phyloP scores from a whole-genome alignment of 1,140 invertebrate species.

The Temnothorax curvispinosus region DNA sequence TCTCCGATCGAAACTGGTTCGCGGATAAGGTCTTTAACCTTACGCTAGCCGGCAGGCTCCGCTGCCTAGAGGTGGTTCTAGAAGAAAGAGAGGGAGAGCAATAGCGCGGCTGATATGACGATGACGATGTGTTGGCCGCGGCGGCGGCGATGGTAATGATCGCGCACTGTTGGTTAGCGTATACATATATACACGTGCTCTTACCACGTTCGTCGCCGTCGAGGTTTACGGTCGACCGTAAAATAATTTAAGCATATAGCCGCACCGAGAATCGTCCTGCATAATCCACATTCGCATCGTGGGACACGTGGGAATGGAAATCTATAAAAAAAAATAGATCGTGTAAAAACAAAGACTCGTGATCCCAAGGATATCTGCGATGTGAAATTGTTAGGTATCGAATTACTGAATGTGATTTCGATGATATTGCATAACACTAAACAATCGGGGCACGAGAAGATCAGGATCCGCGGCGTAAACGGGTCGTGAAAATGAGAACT shows the following conservation, averaged over 20 bases:
- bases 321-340: not conserved
- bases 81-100: conserved; percentile 4
- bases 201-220: conserved; percentile 2
- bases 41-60: conserved; percentile 45
- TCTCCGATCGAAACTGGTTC: conserved; percentile 77
- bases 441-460: not conserved
- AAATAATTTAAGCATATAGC: conserved; percentile 31
- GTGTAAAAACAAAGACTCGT: not conserved
- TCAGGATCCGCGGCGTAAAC: not conserved
- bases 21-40: conserved; percentile 78
- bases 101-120: conserved; percentile 32
- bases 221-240: conserved; percentile 14
- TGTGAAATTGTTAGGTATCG: not conserved
- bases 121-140: not conserved
- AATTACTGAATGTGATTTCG: not conserved
- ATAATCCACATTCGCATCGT: not conserved
- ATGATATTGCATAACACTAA: not conserved
- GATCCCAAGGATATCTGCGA: not conserved
- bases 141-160: conserved; percentile 15
- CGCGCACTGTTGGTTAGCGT: not conserved
- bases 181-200: conserved; percentile 14
- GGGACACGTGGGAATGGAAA: not conserved
- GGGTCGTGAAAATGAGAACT: not conserved
- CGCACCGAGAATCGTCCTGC: not conserved
- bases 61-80: conserved; percentile 51